Evolutionary conservation across 1,140 invertebrate species (phyloP).

Genomic region (Pentalonia nigronervosa): DNA sequence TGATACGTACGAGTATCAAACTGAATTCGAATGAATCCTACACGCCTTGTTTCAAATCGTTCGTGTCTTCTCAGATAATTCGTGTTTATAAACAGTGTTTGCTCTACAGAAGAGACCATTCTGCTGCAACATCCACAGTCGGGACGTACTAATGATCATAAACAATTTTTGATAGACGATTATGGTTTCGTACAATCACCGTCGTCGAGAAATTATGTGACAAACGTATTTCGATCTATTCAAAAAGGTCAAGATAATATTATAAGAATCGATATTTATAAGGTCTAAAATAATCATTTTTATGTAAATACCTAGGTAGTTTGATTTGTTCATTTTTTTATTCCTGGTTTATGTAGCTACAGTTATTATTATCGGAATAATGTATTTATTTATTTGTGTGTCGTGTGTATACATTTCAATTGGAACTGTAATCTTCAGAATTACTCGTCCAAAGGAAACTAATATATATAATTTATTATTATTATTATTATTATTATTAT

Average conservation of each 20-base stretch:
- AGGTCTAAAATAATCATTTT: not conserved
- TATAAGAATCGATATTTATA: not conserved
- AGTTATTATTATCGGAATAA: not conserved
- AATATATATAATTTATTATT: not conserved
- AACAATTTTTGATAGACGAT: too few relatives aligned
- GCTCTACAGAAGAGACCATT: too few relatives aligned
- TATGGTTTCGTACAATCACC: not conserved
- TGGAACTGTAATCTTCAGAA: not conserved
- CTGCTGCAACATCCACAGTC: too few relatives aligned
- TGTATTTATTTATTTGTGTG: not conserved
- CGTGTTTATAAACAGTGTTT: not conserved
- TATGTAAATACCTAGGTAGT: not conserved
- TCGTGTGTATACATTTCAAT: not conserved
- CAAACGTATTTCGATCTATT: not conserved
- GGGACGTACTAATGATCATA: too few relatives aligned
- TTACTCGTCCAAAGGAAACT: slow-evolving; percentile 1
- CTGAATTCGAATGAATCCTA: slow-evolving; percentile 48
- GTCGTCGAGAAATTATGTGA: not conserved
- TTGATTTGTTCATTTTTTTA: not conserved
- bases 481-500: not conserved
- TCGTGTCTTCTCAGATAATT: too few relatives aligned
- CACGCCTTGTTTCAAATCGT: not conserved
- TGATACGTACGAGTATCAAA: slow-evolving; percentile 57
- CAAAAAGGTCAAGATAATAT: too few relatives aligned
- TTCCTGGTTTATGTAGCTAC: not conserved